These are phyloP conservation scores for Momotus momota DNA, from an alignment of 2,797 vertebrate genomes.

Conservation along the genomic window DNA sequence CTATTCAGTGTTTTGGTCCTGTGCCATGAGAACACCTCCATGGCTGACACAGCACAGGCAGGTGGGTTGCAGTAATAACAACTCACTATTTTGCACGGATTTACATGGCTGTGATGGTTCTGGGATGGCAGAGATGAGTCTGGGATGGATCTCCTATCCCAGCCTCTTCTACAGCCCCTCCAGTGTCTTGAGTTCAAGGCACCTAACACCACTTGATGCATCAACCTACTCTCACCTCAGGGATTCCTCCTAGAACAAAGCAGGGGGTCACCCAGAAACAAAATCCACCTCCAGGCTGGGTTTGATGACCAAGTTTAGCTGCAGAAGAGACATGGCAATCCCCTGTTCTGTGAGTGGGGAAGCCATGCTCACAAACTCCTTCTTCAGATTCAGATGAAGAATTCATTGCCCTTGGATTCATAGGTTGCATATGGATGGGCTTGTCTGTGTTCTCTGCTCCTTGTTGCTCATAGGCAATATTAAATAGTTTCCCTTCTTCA, in stretches of 20 bases:
- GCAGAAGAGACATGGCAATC: neutral
- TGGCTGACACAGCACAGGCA: rapidly evolving
- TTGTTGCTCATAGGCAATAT: neutral
- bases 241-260: neutral
- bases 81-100: neutral
- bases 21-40: neutral
- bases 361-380: neutral
- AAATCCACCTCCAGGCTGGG: neutral
- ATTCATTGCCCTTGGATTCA: neutral
- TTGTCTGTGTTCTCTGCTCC: neutral
- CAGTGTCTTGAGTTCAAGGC: neutral
- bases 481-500: neutral
- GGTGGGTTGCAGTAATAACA: neutral
- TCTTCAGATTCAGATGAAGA: neutral
- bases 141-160: neutral
- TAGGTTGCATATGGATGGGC: too few species aligned
- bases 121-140: neutral
- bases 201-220: neutral
- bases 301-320: neutral
- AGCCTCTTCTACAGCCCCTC: neutral
- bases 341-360: neutral
- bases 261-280: neutral
- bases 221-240: neutral
- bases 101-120: neutral
- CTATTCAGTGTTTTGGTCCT: neutral